Base-by-base conservation (phyloP, 1,140 invertebrate genomes). In the Parasteatoda tepidariorum region DNA sequence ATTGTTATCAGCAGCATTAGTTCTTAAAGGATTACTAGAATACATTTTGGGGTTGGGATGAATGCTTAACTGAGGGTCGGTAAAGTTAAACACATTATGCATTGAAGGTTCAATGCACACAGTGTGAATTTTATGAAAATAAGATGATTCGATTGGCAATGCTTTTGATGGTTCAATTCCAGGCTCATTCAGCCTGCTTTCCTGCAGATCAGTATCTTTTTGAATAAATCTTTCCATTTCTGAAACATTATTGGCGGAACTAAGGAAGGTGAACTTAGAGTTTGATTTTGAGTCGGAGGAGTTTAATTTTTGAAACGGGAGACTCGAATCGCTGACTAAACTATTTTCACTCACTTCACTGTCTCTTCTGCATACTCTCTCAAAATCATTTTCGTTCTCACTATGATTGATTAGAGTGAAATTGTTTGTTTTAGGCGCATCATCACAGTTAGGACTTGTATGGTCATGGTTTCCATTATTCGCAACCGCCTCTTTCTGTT, bases 361-460 rank as follows among this genome's bases (percentile, higher is more conserved):
- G 22, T 79, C 76, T 68, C 66, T 79, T n/a, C 54, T 6, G n/a
- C n/a, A 38, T 57, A 57, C 31, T 24, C 64, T n/a, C 0, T 79
- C 62, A 26, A 57, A 22, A 59, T 79, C 76, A 59, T 64, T 79
- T 68, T 79, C 76, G 59, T 61, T 68, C 38, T 79, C 66, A 71
- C 67, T 71, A 30, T 82, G 78, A 33, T 82, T 70, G 3, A 82
- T 82, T 31, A 70, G 31, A 13, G 78, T 82, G 24, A 82, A 82
- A n/a, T 54, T 81, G 18, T 82, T 82, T 33, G 67, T 7, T 48
- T 71, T 82, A 13, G 28, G 48, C 4, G 61, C 38, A 0, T 15
- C 54, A 30, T 82, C 78, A 24, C 66, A 82, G 11, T 31, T 71
- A 31, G 78, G 55, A 38, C 64, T 79, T n/a, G 48, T 67, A 38